phyloP scores from a whole-genome alignment of 2,113 vertebrate species.

The Mus pahari region DNA sequence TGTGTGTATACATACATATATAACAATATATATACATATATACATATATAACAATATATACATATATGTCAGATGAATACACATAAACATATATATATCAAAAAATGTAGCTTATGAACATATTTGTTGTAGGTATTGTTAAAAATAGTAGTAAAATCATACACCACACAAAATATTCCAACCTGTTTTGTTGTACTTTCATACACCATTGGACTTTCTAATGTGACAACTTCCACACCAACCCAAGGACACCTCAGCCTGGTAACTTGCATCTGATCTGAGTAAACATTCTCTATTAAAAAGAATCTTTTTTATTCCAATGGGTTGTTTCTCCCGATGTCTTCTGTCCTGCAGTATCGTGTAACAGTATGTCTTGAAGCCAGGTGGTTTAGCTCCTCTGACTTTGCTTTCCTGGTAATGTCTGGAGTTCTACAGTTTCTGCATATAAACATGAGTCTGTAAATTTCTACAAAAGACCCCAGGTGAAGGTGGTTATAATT shows the following conservation, averaged over 20 bases:
- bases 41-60: too few species aligned
- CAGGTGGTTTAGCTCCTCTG: neutral
- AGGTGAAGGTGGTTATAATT: neutral
- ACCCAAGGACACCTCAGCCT: neutral
- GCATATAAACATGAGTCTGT: neutral
- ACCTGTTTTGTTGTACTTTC: neutral
- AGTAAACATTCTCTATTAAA: neutral
- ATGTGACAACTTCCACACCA: neutral
- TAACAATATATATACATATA: too few species aligned
- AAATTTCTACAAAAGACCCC: constrained; percentile 9
- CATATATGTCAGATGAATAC: too few species aligned
- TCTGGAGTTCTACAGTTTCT: neutral
- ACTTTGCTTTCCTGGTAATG: constrained; percentile 14
- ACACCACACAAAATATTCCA: neutral
- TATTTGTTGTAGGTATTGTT: neutral
- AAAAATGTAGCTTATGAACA: neutral
- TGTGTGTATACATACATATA: too few species aligned
- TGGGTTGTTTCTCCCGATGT: neutral
- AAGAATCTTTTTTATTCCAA: neutral
- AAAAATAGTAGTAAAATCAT: neutral
- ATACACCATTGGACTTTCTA: neutral
- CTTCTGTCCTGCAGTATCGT: neutral
- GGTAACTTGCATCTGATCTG: neutral
- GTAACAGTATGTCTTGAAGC: neutral
- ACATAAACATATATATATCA: too few species aligned